Evolutionary conservation across 2,113 vertebrate species (phyloP).

Genomic region (Oreotragus oreotragus): DNA sequence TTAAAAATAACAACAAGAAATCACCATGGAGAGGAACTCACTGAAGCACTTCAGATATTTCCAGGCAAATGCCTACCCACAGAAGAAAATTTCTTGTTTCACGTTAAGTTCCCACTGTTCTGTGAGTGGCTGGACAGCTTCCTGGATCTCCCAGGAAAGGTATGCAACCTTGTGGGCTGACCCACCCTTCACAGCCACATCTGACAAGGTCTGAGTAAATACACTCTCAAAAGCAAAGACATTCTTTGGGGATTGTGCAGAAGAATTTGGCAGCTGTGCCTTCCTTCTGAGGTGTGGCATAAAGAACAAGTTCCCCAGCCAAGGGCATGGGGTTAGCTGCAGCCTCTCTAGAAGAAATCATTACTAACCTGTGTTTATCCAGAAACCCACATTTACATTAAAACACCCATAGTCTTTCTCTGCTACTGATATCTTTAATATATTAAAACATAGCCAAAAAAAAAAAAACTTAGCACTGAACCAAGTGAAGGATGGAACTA

Average conservation of each 20-base stretch:
- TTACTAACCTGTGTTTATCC: background rate
- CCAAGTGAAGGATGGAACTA: background rate
- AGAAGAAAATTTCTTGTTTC: background rate
- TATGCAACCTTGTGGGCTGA: constrained; percentile 10
- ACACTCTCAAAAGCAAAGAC: background rate
- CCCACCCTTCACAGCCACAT: background rate
- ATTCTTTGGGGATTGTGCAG: constrained; percentile 52
- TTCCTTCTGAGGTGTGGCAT: constrained; percentile 54
- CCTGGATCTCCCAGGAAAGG: constrained; percentile 19
- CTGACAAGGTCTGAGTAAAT: background rate
- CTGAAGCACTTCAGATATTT: background rate
- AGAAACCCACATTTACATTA: background rate
- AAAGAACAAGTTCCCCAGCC: constrained; percentile 57
- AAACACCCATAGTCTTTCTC: background rate
- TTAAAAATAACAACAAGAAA: background rate
- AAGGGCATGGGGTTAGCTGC: background rate
- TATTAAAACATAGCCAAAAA: background rate
- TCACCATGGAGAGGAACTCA: background rate
- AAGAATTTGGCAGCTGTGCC: constrained; percentile 54
- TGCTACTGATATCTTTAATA: constrained; percentile 18
- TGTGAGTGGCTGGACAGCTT: background rate
- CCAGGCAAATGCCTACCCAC: background rate
- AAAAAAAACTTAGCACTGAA: background rate
- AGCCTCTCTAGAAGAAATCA: constrained; percentile 26
- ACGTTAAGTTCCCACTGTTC: background rate